Base-by-base conservation (phyloP, 2,113 vertebrate species). In the Hemiscyllium ocellatum region DNA sequence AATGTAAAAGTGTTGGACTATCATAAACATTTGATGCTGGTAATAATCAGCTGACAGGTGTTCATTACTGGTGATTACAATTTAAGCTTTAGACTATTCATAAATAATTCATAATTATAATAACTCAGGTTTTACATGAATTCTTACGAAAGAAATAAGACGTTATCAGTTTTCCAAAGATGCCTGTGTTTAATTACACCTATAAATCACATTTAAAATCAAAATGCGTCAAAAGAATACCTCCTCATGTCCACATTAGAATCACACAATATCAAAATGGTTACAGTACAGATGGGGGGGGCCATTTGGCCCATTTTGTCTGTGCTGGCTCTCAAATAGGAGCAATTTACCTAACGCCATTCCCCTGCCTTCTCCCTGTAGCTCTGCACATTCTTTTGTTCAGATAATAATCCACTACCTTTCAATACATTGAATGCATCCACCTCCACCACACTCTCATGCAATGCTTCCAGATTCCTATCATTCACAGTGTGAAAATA, bases 21-120 rank as follows among this genome's bases (percentile, higher is more conserved):
- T 95, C 94, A 95, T 95, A 95, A 72, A 95, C 68, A 50, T 95
- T 95, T 33, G 69, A 95, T 50, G 68, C 94, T 95, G 56, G 69
- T 95, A 95, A 95, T 95, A 95, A 95, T 95, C 94, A 95, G 94
- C n/a, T 70, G 68, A 95, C 68, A 95, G 94, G 94, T 95, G 94
- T 95, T 95, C 94, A 76, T 95, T 95, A 70, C 69, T 95, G 94
- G 47, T 95, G 68, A 95, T 95, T 70, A 72, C 42, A 95, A 72
- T 95, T 29, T 72, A 72, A 72, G 94, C 68, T 50, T 72, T 70
- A 95, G 69, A 95, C 70, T 72, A 95, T 95, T 95, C 94, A 95
- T 95, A 95, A 95, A 95, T 95, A 76, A 95, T 95, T 95, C 69
- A 95, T 95, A 72, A 72, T 95, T 26, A 70, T 95, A 95, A 72